Evolutionary conservation across 2,797 vertebrate genomes (phyloP).

Genomic region (Gouania willdenowi): DNA sequence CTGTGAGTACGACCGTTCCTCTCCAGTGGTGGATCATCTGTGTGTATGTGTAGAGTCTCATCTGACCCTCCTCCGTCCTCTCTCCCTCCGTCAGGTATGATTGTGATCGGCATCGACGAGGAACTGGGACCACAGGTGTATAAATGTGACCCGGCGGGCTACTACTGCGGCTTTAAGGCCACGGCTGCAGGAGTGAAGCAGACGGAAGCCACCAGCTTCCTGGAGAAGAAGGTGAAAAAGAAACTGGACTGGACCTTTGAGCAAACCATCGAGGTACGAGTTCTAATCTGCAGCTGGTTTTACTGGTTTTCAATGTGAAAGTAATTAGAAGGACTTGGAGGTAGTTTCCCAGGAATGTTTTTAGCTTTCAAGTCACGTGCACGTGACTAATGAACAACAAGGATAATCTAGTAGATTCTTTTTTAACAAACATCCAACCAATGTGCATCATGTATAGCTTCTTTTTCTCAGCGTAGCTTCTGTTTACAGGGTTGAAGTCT

Average conservation of each 20-base stretch:
- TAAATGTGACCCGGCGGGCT: constrained; percentile 96
- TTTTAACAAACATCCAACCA: too few species aligned
- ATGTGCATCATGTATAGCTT: too few species aligned
- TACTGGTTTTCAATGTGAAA: constrained; percentile 6
- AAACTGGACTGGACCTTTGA: constrained; percentile 97
- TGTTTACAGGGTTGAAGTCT: too few species aligned
- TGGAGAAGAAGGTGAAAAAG: constrained; percentile 99
- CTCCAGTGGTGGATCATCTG: background rate
- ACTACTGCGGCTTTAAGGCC: constrained; percentile 98
- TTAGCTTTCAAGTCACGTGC: too few species aligned
- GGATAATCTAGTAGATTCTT: too few species aligned
- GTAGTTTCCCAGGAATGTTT: constrained; percentile 6
- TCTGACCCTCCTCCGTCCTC: background rate
- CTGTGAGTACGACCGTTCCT: constrained; percentile 77
- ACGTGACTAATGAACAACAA: too few species aligned
- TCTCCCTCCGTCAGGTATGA: constrained; percentile 83
- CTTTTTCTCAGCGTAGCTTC: too few species aligned
- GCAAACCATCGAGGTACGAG: constrained; percentile 90
- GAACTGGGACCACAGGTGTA: constrained; percentile 92
- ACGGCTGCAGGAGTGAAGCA: constrained; percentile 97
- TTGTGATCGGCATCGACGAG: constrained; percentile 92
- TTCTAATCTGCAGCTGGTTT: too few species aligned
- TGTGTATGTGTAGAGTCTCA: too few species aligned
- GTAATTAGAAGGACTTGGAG: background rate
- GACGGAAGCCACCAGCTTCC: constrained; percentile 96